Conservation (phyloP, 2,113 vertebrate species). For the Pao palembangensis region DNA sequence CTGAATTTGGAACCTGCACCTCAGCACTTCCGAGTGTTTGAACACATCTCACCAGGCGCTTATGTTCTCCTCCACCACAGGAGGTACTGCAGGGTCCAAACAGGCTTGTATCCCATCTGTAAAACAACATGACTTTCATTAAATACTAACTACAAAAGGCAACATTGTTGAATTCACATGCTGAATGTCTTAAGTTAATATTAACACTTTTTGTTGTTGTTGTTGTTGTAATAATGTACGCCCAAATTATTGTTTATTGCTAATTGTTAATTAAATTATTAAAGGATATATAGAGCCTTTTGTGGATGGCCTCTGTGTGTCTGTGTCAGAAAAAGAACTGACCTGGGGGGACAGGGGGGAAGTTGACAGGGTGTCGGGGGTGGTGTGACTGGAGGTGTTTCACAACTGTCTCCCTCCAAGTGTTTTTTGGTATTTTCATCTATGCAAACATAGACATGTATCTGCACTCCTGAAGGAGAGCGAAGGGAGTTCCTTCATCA, state of each 20-base stretch:
- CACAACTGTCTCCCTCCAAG: slow-evolving; percentile 72
- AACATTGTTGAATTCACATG: no score
- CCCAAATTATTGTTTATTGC: no score
- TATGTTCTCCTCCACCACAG: slow-evolving; percentile 65
- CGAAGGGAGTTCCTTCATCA: neutral
- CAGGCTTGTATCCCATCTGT: slow-evolving; percentile 69
- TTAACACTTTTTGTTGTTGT: no score
- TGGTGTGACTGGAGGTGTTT: slow-evolving; percentile 34
- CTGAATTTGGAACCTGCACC: slow-evolving; percentile 35
- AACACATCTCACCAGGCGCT: slow-evolving; percentile 69
- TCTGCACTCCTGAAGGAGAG: slow-evolving; percentile 71
- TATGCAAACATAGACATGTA: slow-evolving; percentile 73
- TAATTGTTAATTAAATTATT: no score
- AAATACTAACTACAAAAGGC: neutral
- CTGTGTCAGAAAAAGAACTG: neutral
- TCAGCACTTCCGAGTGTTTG: slow-evolving; percentile 35
- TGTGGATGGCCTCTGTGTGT: slow-evolving; percentile 4
- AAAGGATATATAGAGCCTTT: neutral
- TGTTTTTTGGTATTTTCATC: slow-evolving; percentile 61
- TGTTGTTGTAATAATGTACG: no score
- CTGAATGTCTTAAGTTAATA: no score
- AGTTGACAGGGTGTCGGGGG: slow-evolving; percentile 69
- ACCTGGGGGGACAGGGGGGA: slow-evolving; percentile 79
- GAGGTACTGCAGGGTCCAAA: slow-evolving; percentile 70
- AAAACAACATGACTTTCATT: slow-evolving; percentile 21